These are phyloP conservation scores for Nothoprocta perdicaria DNA, from an alignment of 2,113 vertebrate genomes.

Conservation along the genomic window DNA sequence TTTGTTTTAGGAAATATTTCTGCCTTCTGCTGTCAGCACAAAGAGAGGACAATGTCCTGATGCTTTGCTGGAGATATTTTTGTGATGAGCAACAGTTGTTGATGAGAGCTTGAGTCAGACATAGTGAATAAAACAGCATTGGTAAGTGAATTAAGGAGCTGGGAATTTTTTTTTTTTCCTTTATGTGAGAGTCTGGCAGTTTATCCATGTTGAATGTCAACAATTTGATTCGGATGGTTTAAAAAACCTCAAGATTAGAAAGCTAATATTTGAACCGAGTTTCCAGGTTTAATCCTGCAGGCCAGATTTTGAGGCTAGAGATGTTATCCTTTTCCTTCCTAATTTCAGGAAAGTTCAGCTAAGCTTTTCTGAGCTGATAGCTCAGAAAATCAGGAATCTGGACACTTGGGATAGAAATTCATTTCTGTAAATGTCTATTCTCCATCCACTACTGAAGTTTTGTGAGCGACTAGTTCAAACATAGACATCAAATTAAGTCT, in stretches of 20 bases:
- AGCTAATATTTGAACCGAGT: neutral
- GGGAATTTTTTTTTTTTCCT: neutral
- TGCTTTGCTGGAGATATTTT: neutral
- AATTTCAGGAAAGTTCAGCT: neutral
- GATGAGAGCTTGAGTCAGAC: neutral
- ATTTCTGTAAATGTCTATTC: neutral
- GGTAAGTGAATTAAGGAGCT: neutral
- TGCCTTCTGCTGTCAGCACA: neutral
- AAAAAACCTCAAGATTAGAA: too few species aligned
- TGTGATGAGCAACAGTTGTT: too few species aligned
- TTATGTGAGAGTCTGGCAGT: neutral
- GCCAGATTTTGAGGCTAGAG: neutral
- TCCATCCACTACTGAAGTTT: neutral
- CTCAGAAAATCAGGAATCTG: neutral
- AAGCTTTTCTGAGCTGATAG: neutral
- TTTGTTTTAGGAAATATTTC: too few species aligned
- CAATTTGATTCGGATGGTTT: rapidly evolving
- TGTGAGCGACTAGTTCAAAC: neutral
- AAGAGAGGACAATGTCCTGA: neutral
- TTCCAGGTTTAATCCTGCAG: neutral
- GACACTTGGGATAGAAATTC: neutral
- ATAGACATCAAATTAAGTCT: neutral
- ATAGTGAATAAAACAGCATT: neutral
- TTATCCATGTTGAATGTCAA: neutral
- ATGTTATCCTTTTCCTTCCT: neutral